phyloP scores from a whole-genome alignment of 2,113 vertebrate genomes.

The Grammomys dolichurus region DNA sequence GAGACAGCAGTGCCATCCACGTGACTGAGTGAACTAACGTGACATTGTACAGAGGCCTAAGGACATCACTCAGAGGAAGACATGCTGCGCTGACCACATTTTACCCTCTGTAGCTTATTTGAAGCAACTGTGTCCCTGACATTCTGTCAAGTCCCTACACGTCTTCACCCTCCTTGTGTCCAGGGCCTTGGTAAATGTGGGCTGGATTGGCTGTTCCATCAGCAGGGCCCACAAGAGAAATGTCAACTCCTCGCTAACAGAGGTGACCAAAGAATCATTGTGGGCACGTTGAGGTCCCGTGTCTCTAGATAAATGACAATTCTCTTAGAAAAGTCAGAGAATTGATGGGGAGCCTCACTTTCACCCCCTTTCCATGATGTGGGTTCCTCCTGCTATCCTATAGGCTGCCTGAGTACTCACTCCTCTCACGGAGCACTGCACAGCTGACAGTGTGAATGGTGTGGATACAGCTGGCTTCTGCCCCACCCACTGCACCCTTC shows the following conservation, averaged over 20 bases:
- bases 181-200: not conserved
- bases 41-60: not conserved
- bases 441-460: not conserved
- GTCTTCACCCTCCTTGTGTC: fast-evolving
- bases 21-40: not conserved
- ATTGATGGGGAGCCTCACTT: not conserved
- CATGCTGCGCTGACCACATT: not conserved
- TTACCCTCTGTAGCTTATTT: not conserved
- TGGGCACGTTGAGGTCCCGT: not conserved
- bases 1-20: not conserved
- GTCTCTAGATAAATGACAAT: not conserved
- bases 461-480: fast-evolving
- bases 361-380: not conserved
- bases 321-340: not conserved
- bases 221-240: not conserved
- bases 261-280: not conserved
- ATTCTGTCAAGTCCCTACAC: not conserved
- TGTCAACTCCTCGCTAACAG: not conserved
- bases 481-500: fast-evolving
- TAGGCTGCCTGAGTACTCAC: fast-evolving
- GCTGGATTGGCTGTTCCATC: not conserved
- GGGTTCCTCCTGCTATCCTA: not conserved
- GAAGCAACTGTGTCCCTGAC: not conserved
- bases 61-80: not conserved
- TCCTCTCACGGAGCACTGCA: fast-evolving